Conservation (phyloP, 2,888 invertebrate genomes). For the Watsonalla cultraria region DNA sequence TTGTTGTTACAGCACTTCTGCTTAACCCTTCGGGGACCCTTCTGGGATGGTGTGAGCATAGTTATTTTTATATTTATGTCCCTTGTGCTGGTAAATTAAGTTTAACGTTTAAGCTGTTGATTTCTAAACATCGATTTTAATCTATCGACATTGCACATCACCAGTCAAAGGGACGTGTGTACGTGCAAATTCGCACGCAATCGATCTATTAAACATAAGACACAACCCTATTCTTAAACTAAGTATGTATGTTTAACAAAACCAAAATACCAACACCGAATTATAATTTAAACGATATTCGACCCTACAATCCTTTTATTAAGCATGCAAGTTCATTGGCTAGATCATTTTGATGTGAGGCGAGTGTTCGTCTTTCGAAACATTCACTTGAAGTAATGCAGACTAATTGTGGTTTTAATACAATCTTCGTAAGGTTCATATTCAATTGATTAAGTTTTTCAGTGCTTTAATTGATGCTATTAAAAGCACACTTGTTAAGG, state of each 20-base stretch:
- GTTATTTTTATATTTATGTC: too few relatives aligned
- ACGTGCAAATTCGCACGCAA: conserved; percentile 50
- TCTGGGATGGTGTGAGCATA: too few relatives aligned
- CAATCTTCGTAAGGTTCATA: not conserved
- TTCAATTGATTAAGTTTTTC: not conserved
- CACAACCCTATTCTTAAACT: conserved; percentile 22
- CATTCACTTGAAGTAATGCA: not conserved
- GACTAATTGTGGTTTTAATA: not conserved
- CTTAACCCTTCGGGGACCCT: too few relatives aligned
- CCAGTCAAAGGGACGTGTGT: conserved; percentile 29
- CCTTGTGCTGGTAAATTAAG: too few relatives aligned
- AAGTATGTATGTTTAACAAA: too few relatives aligned
- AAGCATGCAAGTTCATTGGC: not conserved
- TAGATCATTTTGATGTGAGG: not conserved
- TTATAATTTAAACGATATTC: not conserved
- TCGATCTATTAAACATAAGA: conserved; percentile 26
- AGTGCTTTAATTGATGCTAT: not conserved
- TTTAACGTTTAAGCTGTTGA: too few relatives aligned
- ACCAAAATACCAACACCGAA: not conserved
- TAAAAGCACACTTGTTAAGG: not conserved
- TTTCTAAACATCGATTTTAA: too few relatives aligned
- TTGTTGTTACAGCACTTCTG: too few relatives aligned
- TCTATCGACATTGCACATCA: conserved; percentile 17
- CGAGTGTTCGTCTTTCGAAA: not conserved
- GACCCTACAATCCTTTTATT: not conserved